phyloP scores from a whole-genome alignment of 2,888 invertebrate species.

The Colostygia pectinataria region DNA sequence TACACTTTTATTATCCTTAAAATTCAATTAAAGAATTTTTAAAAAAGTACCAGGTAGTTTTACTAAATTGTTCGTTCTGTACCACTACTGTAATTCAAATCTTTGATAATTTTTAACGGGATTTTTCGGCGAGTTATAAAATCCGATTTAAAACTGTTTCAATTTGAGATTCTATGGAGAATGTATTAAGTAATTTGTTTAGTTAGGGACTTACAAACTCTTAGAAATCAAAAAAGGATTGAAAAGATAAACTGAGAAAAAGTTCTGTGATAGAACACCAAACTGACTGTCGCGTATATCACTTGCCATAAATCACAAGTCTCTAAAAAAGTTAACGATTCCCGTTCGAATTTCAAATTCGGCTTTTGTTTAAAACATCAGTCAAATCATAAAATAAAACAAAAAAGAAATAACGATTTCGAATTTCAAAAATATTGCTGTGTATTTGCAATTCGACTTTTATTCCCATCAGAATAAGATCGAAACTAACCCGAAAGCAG shows the following conservation, averaged over 20 bases:
- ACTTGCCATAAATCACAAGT: background rate
- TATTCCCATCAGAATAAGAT: too few relatives aligned
- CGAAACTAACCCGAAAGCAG: too few relatives aligned
- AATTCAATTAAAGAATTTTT: too few relatives aligned
- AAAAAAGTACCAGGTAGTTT: too few relatives aligned
- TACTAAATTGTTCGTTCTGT: background rate
- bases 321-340: background rate
- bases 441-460: too few relatives aligned
- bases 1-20: too few relatives aligned
- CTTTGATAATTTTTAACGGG: slow-evolving; percentile 1
- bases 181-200: too few relatives aligned
- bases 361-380: slow-evolving; percentile 2
- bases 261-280: too few relatives aligned
- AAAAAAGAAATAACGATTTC: background rate
- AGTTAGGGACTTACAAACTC: too few relatives aligned
- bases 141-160: slow-evolving; percentile 10
- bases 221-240: too few relatives aligned
- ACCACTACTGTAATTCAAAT: background rate
- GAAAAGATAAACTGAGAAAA: too few relatives aligned
- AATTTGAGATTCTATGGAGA: slow-evolving; percentile 1
- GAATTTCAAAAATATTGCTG: background rate
- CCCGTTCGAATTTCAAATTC: slow-evolving; percentile 16
- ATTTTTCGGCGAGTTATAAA: background rate
- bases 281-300: too few relatives aligned
- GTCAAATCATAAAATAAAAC: slow-evolving; percentile 10